Evolutionary conservation across 2,888 invertebrate genomes (phyloP).

Genomic region (Odontomyia ornata): DNA sequence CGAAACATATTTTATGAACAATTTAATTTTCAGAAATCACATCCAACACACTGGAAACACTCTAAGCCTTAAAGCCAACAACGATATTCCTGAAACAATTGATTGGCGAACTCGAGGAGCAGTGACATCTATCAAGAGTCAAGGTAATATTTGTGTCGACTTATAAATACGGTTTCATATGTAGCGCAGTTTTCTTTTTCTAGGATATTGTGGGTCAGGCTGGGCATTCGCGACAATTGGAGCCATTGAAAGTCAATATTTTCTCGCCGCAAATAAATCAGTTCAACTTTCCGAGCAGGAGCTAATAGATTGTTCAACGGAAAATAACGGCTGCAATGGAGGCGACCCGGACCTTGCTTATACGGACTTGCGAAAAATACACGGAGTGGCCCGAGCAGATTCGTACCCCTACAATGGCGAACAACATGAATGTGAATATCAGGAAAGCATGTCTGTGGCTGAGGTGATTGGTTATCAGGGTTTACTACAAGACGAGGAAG

Average conservation of each 20-base stretch:
- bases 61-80: too few species aligned
- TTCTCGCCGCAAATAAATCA: not conserved
- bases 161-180: not conserved
- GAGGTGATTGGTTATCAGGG: not conserved
- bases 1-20: too few species aligned
- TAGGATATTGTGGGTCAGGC: constrained; percentile 12
- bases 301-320: constrained; percentile 81
- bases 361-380: constrained; percentile 76
- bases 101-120: not conserved
- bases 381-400: constrained; percentile 83
- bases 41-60: too few species aligned
- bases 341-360: constrained; percentile 76
- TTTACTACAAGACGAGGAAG: not conserved
- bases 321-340: constrained; percentile 85
- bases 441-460: constrained; percentile 68
- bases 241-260: not conserved
- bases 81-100: not conserved
- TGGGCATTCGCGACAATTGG: constrained; percentile 5
- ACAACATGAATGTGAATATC: constrained; percentile 63
- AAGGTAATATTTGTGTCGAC: not conserved
- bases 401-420: constrained; percentile 77
- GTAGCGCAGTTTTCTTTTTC: not conserved
- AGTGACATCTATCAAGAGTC: constrained; percentile 11
- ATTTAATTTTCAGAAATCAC: too few species aligned
- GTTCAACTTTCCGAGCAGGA: constrained; percentile 76